Evolutionary conservation across 2,113 vertebrate species (phyloP).

Genomic region (Tylochromis polylepis): DNA sequence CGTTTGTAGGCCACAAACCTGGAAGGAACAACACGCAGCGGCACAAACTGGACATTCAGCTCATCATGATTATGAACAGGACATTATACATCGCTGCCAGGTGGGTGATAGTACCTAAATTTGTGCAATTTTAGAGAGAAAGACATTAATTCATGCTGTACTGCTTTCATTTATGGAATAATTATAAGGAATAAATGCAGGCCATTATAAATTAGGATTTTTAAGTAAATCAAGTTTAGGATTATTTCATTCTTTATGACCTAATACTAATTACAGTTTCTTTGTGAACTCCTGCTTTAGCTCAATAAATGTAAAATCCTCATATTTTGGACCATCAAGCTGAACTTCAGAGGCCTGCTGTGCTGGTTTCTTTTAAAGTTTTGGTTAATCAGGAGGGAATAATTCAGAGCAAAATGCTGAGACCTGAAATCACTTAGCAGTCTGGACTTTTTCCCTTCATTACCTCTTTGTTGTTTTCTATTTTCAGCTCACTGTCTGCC

Average conservation of each 20-base stretch:
- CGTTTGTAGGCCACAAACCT: slow-evolving; percentile 97
- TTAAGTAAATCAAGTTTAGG: neutral
- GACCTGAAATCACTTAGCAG: slow-evolving; percentile 3
- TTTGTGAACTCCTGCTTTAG: slow-evolving; percentile 4
- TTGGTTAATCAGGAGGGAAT: slow-evolving; percentile 7
- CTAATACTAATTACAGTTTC: neutral
- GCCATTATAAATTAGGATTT: neutral
- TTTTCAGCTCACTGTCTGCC: neutral
- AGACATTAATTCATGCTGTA: neutral
- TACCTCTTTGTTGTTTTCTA: slow-evolving; percentile 28
- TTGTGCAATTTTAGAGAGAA: neutral
- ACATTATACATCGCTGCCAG: slow-evolving; percentile 92
- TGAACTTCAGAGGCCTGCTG: neutral
- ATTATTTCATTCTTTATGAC: slow-evolving; percentile 1
- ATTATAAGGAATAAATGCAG: neutral
- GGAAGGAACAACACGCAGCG: slow-evolving; percentile 94
- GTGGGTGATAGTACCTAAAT: slow-evolving; percentile 4
- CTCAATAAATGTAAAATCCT: neutral
- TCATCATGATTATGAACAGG: slow-evolving; percentile 92
- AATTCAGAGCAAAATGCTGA: slow-evolving; percentile 7
- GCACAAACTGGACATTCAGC: slow-evolving; percentile 96
- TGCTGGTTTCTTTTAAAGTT: slow-evolving; percentile 10
- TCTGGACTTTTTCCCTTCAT: slow-evolving; percentile 25
- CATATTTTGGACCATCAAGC: neutral
- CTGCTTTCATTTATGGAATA: neutral